Evolutionary conservation across 2,113 vertebrate species (phyloP).

Genomic region (Microcebus tavaratra): DNA sequence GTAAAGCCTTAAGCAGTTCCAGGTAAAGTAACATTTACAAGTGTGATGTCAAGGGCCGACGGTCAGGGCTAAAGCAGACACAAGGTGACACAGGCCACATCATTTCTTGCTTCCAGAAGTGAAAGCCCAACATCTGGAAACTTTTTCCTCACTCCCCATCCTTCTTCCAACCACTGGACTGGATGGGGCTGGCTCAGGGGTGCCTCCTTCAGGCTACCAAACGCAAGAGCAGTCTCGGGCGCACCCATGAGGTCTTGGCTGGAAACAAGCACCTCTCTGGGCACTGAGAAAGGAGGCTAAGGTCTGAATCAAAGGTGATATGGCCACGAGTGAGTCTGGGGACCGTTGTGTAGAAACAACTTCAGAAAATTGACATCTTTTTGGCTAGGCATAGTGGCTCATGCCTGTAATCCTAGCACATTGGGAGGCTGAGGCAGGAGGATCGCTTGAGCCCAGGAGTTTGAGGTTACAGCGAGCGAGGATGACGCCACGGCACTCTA

Average conservation of each 20-base stretch:
- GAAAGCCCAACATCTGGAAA: background rate
- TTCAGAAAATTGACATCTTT: background rate
- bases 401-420: too few species aligned
- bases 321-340: background rate
- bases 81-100: background rate
- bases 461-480: too few species aligned
- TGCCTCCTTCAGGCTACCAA: background rate
- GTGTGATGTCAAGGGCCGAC: background rate
- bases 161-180: rapidly evolving
- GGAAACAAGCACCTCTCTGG: background rate
- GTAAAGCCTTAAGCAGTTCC: background rate
- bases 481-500: too few species aligned
- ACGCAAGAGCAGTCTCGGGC: background rate
- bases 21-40: background rate
- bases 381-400: too few species aligned
- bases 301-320: background rate
- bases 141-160: background rate
- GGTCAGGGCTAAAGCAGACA: background rate
- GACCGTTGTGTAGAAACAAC: background rate
- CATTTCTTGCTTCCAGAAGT: background rate
- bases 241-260: background rate
- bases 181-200: background rate
- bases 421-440: too few species aligned
- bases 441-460: too few species aligned
- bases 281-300: background rate